These are phyloP conservation scores for Amazona guildingii DNA, from an alignment of 2,113 vertebrate genomes.

Conservation along the genomic window DNA sequence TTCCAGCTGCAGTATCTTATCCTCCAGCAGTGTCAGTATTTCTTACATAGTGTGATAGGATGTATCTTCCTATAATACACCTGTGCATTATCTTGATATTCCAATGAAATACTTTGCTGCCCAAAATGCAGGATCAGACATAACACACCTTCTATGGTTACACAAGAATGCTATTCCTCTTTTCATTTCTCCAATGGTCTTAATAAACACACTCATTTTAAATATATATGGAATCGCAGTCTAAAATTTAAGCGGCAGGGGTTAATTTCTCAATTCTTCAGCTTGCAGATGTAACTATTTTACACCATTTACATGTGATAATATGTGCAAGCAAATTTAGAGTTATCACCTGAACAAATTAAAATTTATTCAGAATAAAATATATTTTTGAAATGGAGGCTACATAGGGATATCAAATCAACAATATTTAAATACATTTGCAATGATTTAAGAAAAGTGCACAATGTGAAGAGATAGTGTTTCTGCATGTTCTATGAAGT, in stretches of 20 bases:
- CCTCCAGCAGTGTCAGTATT: not conserved
- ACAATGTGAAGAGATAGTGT: not conserved
- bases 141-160: too few species aligned
- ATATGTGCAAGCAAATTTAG: not conserved
- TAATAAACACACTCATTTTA: not conserved
- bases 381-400: not conserved
- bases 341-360: not conserved
- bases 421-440: not conserved
- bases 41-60: not conserved
- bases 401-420: not conserved
- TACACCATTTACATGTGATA: not conserved
- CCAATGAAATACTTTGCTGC: not conserved
- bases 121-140: not conserved
- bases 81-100: fast-evolving
- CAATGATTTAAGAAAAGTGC: not conserved
- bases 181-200: not conserved
- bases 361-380: not conserved
- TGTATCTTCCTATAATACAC: not conserved
- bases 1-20: not conserved
- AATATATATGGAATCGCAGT: not conserved
- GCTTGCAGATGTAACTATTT: not conserved
- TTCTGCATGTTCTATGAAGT: not conserved
- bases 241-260: not conserved
- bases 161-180: not conserved
- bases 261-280: not conserved